These are phyloP conservation scores for Carcharodon carcharias DNA, from an alignment of 2,797 vertebrate genomes.

Conservation along the genomic window DNA sequence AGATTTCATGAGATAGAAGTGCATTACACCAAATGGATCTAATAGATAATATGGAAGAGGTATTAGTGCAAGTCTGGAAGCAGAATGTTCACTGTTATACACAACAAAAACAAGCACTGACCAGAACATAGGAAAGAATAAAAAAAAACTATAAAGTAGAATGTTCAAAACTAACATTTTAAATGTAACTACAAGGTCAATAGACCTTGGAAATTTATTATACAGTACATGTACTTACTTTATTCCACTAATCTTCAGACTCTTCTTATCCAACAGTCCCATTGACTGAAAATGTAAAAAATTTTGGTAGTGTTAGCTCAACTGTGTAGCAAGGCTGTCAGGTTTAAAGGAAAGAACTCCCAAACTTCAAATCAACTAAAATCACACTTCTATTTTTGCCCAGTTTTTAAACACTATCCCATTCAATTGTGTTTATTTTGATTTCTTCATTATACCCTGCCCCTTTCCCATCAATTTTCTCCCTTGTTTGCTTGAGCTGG, in stretches of 20 bases:
- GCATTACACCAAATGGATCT: background rate
- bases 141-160: background rate
- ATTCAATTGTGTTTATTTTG: background rate
- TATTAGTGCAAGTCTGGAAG: background rate
- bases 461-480: background rate
- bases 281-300: slow-evolving; percentile 71
- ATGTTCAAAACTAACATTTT: background rate
- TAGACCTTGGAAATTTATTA: background rate
- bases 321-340: background rate
- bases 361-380: background rate
- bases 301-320: background rate
- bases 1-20: background rate
- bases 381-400: no score
- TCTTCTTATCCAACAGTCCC: slow-evolving; percentile 96
- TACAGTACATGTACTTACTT: slow-evolving; percentile 65
- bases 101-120: background rate
- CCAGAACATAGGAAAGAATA: background rate
- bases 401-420: background rate
- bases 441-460: background rate
- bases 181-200: background rate
- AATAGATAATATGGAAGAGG: background rate
- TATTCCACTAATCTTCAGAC: slow-evolving; percentile 92
- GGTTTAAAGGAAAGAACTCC: background rate
- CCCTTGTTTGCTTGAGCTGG: background rate
- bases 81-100: background rate